These are phyloP conservation scores for Lysiphlebus fabarum DNA, from an alignment of 1,140 invertebrate genomes.

Conservation along the genomic window DNA sequence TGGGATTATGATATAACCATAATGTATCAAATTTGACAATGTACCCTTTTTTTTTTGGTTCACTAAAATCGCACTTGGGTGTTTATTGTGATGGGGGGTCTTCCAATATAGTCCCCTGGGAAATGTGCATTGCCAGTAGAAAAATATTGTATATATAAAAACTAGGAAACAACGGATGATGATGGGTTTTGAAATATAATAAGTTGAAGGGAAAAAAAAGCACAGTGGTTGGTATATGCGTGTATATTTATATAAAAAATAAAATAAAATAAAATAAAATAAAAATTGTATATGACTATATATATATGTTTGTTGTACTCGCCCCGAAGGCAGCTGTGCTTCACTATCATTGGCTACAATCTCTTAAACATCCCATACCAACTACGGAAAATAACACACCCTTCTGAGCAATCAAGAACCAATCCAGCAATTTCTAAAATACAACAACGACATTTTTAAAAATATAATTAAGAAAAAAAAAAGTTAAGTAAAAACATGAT, in stretches of 20 bases:
- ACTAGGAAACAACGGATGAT: constrained; percentile 12
- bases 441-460: too few species aligned
- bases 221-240: constrained; percentile 26
- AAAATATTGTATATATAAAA: constrained; percentile 1
- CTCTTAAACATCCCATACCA: constrained; percentile 41
- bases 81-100: neutral
- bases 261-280: too few species aligned
- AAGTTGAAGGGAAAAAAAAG: constrained; percentile 8
- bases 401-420: constrained; percentile 44
- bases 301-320: constrained; percentile 17
- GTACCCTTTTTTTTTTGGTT: too few species aligned
- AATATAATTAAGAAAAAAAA: too few species aligned
- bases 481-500: too few species aligned
- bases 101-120: constrained; percentile 1
- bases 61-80: too few species aligned
- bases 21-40: too few species aligned
- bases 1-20: too few species aligned
- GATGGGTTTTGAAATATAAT: neutral
- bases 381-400: constrained; percentile 39
- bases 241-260: too few species aligned
- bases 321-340: constrained; percentile 40
- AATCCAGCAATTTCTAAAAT: constrained; percentile 35
- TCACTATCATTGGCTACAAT: constrained; percentile 54
- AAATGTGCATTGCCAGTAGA: neutral
- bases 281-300: too few species aligned